These are phyloP conservation scores for Molanna angustata DNA, from an alignment of 2,888 invertebrate species.

Conservation along the genomic window DNA sequence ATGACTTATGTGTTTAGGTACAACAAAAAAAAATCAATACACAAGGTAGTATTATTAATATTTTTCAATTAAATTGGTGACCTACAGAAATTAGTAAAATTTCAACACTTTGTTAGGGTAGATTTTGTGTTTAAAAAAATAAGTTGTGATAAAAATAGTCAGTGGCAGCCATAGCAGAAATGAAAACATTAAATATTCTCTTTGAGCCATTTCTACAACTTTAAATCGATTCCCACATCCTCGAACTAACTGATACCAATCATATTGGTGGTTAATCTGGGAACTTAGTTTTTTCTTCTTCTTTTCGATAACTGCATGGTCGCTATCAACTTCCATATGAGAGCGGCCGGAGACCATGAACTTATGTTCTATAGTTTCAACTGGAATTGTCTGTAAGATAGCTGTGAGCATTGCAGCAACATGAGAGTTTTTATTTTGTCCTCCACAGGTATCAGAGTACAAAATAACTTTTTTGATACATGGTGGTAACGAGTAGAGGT, in stretches of 20 bases:
- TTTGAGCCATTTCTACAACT: neutral
- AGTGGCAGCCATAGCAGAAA: neutral
- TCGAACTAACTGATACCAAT: neutral
- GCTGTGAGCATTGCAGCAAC: neutral
- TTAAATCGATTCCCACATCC: neutral
- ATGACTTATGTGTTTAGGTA: too few species aligned
- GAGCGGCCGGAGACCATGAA: neutral
- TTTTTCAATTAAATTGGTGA: too few species aligned
- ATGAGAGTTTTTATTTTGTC: neutral
- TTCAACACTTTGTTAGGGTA: too few species aligned
- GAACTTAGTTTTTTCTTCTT: neutral
- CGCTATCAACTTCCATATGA: neutral
- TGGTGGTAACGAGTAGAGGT: neutral
- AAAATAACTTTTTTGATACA: neutral
- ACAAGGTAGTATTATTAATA: too few species aligned
- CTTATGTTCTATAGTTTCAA: neutral
- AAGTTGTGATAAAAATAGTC: too few species aligned
- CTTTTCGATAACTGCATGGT: neutral
- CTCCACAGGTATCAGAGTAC: neutral
- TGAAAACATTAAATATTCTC: neutral
- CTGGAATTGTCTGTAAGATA: neutral
- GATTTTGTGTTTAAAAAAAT: too few species aligned
- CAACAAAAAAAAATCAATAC: too few species aligned
- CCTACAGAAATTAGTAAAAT: too few species aligned
- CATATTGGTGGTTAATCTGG: neutral